A percentile compares a stretch with the other conserved stretches of the same genome.
phyloP scores from a whole-genome alignment of 2,113 vertebrate genomes.

The Picathartes gymnocephalus region DNA sequence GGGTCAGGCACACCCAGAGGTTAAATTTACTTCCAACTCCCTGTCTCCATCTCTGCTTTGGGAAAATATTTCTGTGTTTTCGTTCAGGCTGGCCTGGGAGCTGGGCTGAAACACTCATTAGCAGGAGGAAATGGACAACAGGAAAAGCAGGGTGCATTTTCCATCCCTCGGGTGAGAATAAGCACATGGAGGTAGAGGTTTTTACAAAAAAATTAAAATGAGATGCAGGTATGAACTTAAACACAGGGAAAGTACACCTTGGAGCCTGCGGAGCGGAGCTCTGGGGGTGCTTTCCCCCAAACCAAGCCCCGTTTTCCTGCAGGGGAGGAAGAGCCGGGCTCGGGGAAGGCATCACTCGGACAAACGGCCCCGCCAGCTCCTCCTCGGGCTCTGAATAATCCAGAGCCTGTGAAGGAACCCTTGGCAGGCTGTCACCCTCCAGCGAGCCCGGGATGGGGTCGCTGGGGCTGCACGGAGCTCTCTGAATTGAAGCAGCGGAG shows the following conservation, averaged over 20 bases:
- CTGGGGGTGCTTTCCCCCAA: not conserved
- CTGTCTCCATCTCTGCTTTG: not conserved
- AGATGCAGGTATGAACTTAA: rapidly evolving
- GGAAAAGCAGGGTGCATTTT: not conserved
- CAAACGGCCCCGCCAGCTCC: slow-evolving; percentile 2
- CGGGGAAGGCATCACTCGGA: slow-evolving; percentile 27
- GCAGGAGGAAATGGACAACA: not conserved
- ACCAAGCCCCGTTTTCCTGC: rapidly evolving
- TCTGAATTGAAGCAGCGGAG: slow-evolving; percentile 76
- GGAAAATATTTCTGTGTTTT: not conserved
- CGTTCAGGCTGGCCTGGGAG: not conserved
- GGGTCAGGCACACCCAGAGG: not conserved
- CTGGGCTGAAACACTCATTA: not conserved
- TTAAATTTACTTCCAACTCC: not conserved
- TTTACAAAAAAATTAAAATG: not conserved
- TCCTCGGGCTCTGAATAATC: slow-evolving; percentile 29
- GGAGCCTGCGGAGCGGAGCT: not conserved
- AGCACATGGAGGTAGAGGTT: rapidly evolving
- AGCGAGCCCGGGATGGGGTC: slow-evolving; percentile 70
- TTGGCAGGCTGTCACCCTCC: slow-evolving; percentile 69
- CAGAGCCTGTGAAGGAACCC: not conserved
- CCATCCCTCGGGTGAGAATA: rapidly evolving
- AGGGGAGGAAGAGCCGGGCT: not conserved
- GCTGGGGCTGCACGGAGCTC: slow-evolving; percentile 61
- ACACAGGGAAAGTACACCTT: rapidly evolving